A percentile compares a stretch with the other conserved stretches of the same genome.
These are phyloP conservation scores for Gallinago undulata DNA, from an alignment of 2,113 vertebrate genomes.

Conservation along the genomic window DNA sequence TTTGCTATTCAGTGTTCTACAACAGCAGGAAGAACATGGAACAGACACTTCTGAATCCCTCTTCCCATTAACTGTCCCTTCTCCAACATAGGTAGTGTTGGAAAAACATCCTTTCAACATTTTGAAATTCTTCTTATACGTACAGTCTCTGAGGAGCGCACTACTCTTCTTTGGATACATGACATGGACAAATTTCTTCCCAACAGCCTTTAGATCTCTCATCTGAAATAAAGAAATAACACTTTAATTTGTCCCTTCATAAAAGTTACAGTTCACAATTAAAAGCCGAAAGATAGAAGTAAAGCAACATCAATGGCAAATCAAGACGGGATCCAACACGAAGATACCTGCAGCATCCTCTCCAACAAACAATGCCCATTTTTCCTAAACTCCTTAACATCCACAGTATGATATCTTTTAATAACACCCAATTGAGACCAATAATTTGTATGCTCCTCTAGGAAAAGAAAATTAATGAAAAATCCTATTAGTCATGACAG, in stretches of 20 bases:
- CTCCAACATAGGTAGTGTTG: fast-evolving
- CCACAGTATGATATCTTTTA: fast-evolving
- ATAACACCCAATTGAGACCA: not conserved
- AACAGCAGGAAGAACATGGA: not conserved
- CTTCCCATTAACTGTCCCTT: not conserved
- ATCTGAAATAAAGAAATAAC: slow-evolving; percentile 76
- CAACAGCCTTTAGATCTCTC: slow-evolving; percentile 93
- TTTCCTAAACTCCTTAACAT: not conserved
- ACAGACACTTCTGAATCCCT: not conserved
- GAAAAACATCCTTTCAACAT: not conserved
- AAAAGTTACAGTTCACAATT: not conserved
- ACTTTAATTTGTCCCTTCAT: not conserved
- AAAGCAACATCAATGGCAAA: not conserved
- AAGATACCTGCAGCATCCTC: not conserved
- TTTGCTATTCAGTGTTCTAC: not conserved
- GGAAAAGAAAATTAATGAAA: not conserved
- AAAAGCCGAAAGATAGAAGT: not conserved
- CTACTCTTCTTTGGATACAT: slow-evolving; percentile 94
- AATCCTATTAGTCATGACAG: not conserved
- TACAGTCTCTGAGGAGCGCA: slow-evolving; percentile 90
- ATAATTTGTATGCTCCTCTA: not conserved
- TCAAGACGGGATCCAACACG: not conserved
- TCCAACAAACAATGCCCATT: not conserved
- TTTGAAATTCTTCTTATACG: slow-evolving; percentile 32
- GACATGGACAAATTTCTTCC: slow-evolving; percentile 95